These are phyloP conservation scores for Argyresthia albistria DNA, from an alignment of 2,888 invertebrate species.

Conservation along the genomic window DNA sequence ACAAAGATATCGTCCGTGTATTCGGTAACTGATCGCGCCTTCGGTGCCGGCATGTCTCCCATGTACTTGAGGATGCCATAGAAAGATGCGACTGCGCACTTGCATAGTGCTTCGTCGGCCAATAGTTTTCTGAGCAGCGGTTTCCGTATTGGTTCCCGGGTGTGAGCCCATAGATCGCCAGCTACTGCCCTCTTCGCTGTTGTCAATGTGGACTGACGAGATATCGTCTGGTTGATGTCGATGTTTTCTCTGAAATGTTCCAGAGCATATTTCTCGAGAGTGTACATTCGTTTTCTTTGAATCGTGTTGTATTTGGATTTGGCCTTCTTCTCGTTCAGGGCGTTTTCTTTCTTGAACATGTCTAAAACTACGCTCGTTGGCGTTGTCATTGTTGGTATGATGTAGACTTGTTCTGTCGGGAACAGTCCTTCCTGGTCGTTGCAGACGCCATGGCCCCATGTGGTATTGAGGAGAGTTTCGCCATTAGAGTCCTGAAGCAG, in stretches of 20 bases:
- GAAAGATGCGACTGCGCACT: slow-evolving; percentile 82
- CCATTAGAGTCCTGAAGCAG: slow-evolving; percentile 84
- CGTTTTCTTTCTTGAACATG: slow-evolving; percentile 74
- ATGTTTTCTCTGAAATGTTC: slow-evolving; percentile 82
- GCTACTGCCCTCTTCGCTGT: slow-evolving; percentile 75
- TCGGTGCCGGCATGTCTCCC: slow-evolving; percentile 92
- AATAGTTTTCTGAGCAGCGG: slow-evolving; percentile 85
- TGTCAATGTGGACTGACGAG: slow-evolving; percentile 76
- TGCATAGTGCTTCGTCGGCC: slow-evolving; percentile 78
- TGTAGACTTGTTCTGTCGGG: slow-evolving; percentile 88
- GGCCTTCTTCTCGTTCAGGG: slow-evolving; percentile 43
- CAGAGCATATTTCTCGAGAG: slow-evolving; percentile 85
- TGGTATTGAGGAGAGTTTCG: slow-evolving; percentile 79
- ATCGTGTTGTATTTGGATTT: slow-evolving; percentile 66
- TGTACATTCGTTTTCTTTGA: slow-evolving; percentile 82
- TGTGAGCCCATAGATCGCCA: slow-evolving; percentile 87
- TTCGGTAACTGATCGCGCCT: slow-evolving; percentile 83
- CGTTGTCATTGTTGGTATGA: slow-evolving; percentile 84
- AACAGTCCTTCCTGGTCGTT: slow-evolving; percentile 85
- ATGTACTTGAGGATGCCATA: slow-evolving; percentile 83
- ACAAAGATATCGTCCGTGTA: slow-evolving; percentile 92
- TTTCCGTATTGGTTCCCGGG: slow-evolving; percentile 85
- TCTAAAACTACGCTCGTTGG: slow-evolving; percentile 80
- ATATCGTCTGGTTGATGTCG: slow-evolving; percentile 63
- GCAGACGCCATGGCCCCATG: slow-evolving; percentile 81